Evolutionary conservation across 2,113 vertebrate genomes (phyloP).

Genomic region (Pao palembangensis): DNA sequence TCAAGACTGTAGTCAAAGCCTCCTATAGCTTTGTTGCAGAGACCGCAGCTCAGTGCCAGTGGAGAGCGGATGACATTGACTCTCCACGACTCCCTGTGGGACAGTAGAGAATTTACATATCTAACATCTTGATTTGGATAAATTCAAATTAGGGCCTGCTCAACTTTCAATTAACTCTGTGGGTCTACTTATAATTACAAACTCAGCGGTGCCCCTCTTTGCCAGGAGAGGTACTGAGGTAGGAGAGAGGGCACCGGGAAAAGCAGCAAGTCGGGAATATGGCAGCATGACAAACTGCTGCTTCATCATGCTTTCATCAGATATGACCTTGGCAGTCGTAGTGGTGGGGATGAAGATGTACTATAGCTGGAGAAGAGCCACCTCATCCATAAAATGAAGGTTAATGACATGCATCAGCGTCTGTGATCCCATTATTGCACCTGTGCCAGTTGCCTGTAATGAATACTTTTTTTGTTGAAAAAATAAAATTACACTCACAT

Average conservation of each 20-base stretch:
- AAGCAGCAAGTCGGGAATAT: not conserved
- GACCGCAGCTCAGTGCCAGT: conserved; percentile 34
- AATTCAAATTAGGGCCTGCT: conserved; percentile 66
- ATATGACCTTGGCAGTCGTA: conserved; percentile 74
- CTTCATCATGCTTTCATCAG: conserved; percentile 77
- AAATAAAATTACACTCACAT: too few species aligned
- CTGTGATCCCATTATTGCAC: conserved; percentile 40
- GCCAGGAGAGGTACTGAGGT: conserved; percentile 39
- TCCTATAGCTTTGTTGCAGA: conserved; percentile 45
- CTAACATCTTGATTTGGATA: conserved; percentile 75
- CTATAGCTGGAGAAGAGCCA: conserved; percentile 70
- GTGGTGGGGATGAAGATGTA: conserved; percentile 45
- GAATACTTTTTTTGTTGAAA: too few species aligned
- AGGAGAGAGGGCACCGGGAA: not conserved
- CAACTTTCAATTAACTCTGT: conserved; percentile 71
- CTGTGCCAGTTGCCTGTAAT: conserved; percentile 54
- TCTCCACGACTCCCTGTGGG: conserved; percentile 25
- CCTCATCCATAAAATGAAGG: conserved; percentile 67
- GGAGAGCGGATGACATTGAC: conserved; percentile 56
- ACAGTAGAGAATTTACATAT: conserved; percentile 64
- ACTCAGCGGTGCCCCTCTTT: conserved; percentile 58
- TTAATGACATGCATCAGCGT: conserved; percentile 68
- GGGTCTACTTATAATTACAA: conserved; percentile 71
- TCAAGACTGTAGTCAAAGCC: conserved; percentile 31
- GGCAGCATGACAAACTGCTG: conserved; percentile 66